Percentiles rank a stretch among this genome's conserved stretches.
These are phyloP conservation scores for Yasuhikotakia modesta DNA, from an alignment of 2,797 vertebrate genomes.

Conservation along the genomic window DNA sequence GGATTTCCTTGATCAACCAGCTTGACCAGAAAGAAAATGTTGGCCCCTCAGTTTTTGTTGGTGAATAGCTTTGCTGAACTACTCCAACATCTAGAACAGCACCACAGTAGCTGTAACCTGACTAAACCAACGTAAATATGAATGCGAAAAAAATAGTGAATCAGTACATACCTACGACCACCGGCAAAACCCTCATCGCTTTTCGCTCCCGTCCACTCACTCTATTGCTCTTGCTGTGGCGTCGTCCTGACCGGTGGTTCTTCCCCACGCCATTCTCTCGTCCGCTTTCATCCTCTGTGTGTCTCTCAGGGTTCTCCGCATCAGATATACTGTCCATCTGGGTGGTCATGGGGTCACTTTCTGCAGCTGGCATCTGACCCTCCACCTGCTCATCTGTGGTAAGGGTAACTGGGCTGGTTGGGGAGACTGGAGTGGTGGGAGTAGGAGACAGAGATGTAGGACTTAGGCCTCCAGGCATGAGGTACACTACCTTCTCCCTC, in stretches of 20 bases:
- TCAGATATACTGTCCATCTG: slow-evolving; percentile 74
- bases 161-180: slow-evolving; percentile 74
- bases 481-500: slow-evolving; percentile 61
- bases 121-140: background rate
- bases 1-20: no score
- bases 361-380: slow-evolving; percentile 40
- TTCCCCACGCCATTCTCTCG: slow-evolving; percentile 62
- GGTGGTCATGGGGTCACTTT: slow-evolving; percentile 68
- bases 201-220: slow-evolving; percentile 77
- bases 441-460: slow-evolving; percentile 60
- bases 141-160: no score
- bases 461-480: slow-evolving; percentile 58
- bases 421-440: slow-evolving; percentile 36
- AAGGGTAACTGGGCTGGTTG: slow-evolving; percentile 40
- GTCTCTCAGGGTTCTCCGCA: slow-evolving; percentile 60
- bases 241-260: slow-evolving; percentile 34
- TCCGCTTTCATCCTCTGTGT: slow-evolving; percentile 40
- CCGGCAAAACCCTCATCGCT: slow-evolving; percentile 78
- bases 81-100: background rate
- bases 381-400: slow-evolving; percentile 22
- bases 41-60: no score
- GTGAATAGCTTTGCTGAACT: no score
- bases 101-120: background rate
- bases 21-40: no score
- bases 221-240: slow-evolving; percentile 71